phyloP scores from a whole-genome alignment of 2,113 vertebrate genomes.

The Dissostichus mawsoni region DNA sequence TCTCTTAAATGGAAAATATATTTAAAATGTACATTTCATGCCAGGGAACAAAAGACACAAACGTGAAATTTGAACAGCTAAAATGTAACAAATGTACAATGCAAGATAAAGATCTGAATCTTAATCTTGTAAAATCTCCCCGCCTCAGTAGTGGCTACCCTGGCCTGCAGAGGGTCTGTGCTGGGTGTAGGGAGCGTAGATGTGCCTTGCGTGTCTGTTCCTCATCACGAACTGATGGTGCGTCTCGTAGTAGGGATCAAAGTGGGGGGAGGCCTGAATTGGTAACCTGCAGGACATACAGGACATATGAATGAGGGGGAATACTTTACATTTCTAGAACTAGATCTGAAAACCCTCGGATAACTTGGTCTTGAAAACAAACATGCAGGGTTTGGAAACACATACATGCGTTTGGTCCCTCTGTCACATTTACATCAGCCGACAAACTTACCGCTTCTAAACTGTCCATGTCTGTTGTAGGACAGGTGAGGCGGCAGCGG shows the following conservation, averaged over 20 bases:
- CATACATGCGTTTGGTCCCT: not conserved
- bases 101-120: not conserved
- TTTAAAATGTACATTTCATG: not conserved
- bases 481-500: not conserved
- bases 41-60: not conserved
- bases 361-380: not conserved
- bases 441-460: constrained; percentile 31
- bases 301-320: not conserved
- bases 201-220: constrained; percentile 24
- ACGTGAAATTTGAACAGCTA: not conserved
- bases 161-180: not conserved
- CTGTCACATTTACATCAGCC: not conserved
- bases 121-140: not conserved
- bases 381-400: not conserved
- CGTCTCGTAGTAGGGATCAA: constrained; percentile 4
- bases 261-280: not conserved
- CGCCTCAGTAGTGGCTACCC: constrained; percentile 16
- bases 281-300: constrained; percentile 33
- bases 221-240: constrained; percentile 44
- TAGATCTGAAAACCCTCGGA: not conserved
- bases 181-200: constrained; percentile 53
- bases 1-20: not conserved
- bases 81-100: not conserved
- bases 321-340: not conserved
- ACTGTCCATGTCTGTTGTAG: not conserved